Evolutionary conservation across 2,797 vertebrate genomes (phyloP).

Genomic region (Melanotaenia maccullochi): DNA sequence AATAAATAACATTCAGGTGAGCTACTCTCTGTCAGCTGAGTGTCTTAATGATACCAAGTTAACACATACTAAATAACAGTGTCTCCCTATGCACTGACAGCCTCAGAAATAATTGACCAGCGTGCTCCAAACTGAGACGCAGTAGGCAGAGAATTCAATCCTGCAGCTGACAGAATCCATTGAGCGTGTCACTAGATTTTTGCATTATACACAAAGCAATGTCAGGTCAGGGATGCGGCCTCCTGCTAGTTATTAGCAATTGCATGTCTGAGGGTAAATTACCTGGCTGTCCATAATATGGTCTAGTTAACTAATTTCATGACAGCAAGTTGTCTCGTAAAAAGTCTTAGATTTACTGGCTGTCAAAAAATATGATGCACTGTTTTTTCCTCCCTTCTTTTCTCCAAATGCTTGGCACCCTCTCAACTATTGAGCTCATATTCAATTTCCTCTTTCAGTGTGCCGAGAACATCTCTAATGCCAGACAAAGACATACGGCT

Average conservation of each 20-base stretch:
- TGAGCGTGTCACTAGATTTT: slow-evolving; percentile 85
- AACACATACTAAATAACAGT: slow-evolving; percentile 89
- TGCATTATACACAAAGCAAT: slow-evolving; percentile 87
- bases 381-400: slow-evolving; percentile 57
- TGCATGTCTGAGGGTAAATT: slow-evolving; percentile 85
- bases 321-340: slow-evolving; percentile 73
- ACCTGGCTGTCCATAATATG: slow-evolving; percentile 83
- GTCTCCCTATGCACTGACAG: slow-evolving; percentile 84
- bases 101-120: slow-evolving; percentile 90
- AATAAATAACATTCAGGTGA: slow-evolving; percentile 85
- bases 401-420: slow-evolving; percentile 70
- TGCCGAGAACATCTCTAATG: slow-evolving; percentile 71
- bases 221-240: slow-evolving; percentile 85
- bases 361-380: slow-evolving; percentile 80
- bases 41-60: slow-evolving; percentile 88
- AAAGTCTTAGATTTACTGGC: slow-evolving; percentile 77
- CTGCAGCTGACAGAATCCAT: slow-evolving; percentile 86
- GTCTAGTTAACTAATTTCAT: slow-evolving; percentile 86
- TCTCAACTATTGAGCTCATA: slow-evolving; percentile 71
- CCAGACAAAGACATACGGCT: slow-evolving; percentile 72
- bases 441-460: slow-evolving; percentile 72
- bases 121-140: slow-evolving; percentile 85
- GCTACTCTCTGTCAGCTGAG: slow-evolving; percentile 80
- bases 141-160: slow-evolving; percentile 87
- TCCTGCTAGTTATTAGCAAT: slow-evolving; percentile 83